Evolutionary conservation across 1,140 invertebrate species (phyloP).

Genomic region (Antheraea pernyi): DNA sequence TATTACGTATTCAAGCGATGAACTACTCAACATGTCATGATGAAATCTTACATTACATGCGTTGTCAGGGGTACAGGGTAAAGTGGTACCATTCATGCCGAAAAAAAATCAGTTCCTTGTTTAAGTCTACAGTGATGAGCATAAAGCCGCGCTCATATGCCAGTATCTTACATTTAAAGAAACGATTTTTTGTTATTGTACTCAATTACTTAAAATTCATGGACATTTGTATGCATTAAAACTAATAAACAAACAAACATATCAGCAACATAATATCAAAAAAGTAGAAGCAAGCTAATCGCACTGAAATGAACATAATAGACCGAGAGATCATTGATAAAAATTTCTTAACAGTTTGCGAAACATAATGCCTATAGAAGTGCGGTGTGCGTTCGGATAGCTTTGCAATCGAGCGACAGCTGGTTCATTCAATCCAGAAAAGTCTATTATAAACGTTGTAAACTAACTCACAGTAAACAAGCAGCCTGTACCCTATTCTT

Average conservation of each 20-base stretch:
- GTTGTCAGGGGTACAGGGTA: too few relatives aligned
- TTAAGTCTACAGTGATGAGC: too few relatives aligned
- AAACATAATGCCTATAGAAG: slow-evolving; percentile 28
- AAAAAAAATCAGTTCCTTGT: too few relatives aligned
- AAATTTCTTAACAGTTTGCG: slow-evolving; percentile 22
- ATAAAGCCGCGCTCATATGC: too few relatives aligned
- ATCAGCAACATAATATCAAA: neutral
- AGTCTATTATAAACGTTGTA: slow-evolving; percentile 14
- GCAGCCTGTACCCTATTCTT: slow-evolving; percentile 12
- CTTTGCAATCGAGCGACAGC: slow-evolving; percentile 28
- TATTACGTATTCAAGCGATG: too few relatives aligned
- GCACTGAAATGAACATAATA: neutral
- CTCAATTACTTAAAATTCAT: too few relatives aligned
- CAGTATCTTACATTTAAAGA: too few relatives aligned
- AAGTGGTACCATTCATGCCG: too few relatives aligned
- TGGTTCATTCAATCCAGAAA: slow-evolving; percentile 39
- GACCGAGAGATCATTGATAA: slow-evolving; percentile 16
- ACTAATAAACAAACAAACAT: neutral
- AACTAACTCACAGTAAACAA: neutral
- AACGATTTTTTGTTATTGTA: too few relatives aligned
- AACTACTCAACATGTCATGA: too few relatives aligned
- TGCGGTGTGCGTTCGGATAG: slow-evolving; percentile 22
- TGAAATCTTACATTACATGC: too few relatives aligned
- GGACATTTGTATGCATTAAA: too few relatives aligned
- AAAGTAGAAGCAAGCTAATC: neutral